Percentiles rank a stretch among this genome's conserved stretches.
Conservation (phyloP, 2,797 vertebrate genomes). For the Helarctos malayanus region DNA sequence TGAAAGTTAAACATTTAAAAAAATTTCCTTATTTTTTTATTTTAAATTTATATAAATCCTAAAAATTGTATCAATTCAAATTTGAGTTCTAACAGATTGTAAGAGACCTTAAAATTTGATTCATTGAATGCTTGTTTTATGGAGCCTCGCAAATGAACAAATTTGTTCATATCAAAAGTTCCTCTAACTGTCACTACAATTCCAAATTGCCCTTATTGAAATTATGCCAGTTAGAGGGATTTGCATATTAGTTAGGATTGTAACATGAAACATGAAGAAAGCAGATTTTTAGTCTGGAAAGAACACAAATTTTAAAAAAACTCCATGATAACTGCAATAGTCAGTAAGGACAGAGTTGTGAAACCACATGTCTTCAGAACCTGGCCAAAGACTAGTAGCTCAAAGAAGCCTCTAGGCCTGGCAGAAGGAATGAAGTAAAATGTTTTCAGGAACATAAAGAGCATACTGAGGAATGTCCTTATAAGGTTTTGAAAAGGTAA, state of each 20-base stretch:
- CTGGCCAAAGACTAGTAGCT: neutral
- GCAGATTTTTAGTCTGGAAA: neutral
- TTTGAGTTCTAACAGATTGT: neutral
- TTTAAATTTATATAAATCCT: neutral
- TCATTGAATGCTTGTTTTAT: neutral
- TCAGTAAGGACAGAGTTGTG: neutral
- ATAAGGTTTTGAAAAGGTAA: conserved; percentile 10
- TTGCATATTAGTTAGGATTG: neutral
- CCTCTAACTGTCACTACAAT: neutral
- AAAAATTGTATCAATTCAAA: neutral
- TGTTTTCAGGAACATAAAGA: neutral
- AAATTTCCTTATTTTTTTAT: neutral
- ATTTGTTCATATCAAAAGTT: neutral
- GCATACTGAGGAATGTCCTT: neutral
- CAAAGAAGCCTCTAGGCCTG: neutral
- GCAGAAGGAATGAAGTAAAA: neutral
- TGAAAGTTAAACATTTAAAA: neutral
- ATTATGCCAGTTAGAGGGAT: neutral
- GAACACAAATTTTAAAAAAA: neutral
- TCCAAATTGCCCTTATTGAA: neutral
- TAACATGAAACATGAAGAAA: neutral
- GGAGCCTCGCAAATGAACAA: neutral
- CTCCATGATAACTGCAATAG: neutral
- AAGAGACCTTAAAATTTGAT: neutral
- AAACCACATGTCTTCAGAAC: neutral